These are phyloP conservation scores for Hirtodrosophila histrioides DNA, from an alignment of 2,888 invertebrate species.

Conservation along the genomic window DNA sequence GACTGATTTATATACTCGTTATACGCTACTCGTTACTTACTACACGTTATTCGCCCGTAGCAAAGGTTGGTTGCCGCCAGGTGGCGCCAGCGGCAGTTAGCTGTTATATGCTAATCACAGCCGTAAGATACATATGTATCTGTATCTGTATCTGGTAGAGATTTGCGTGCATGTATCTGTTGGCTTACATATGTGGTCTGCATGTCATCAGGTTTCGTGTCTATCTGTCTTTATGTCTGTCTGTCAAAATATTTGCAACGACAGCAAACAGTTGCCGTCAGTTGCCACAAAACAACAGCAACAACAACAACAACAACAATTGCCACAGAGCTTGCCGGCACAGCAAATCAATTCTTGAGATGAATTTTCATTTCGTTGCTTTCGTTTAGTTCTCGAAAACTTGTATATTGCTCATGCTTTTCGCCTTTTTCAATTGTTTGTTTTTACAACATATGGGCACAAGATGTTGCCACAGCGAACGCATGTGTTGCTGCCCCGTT, in stretches of 20 bases:
- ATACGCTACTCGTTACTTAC: no score
- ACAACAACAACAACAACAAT: conserved; percentile 14
- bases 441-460: conserved; percentile 72
- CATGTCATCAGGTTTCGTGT: conserved; percentile 54
- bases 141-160: background rate
- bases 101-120: conserved; percentile 42
- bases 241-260: conserved; percentile 61
- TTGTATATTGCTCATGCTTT: conserved; percentile 23
- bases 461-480: conserved; percentile 66
- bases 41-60: no score
- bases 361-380: conserved; percentile 48
- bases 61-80: conserved; percentile 5
- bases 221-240: conserved; percentile 9
- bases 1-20: no score
- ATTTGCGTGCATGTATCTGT: conserved; percentile 3
- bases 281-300: conserved; percentile 40
- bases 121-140: conserved; percentile 26
- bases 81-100: conserved; percentile 45
- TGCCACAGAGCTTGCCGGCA: conserved; percentile 19
- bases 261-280: conserved; percentile 60
- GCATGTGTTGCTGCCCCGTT: conserved; percentile 48
- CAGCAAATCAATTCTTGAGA: conserved; percentile 53
- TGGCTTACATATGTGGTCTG: conserved; percentile 53
- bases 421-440: conserved; percentile 63
- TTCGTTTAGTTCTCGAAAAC: conserved; percentile 4